These are phyloP conservation scores for Scalopus aquaticus DNA, from an alignment of 2,113 vertebrate genomes.

Conservation along the genomic window DNA sequence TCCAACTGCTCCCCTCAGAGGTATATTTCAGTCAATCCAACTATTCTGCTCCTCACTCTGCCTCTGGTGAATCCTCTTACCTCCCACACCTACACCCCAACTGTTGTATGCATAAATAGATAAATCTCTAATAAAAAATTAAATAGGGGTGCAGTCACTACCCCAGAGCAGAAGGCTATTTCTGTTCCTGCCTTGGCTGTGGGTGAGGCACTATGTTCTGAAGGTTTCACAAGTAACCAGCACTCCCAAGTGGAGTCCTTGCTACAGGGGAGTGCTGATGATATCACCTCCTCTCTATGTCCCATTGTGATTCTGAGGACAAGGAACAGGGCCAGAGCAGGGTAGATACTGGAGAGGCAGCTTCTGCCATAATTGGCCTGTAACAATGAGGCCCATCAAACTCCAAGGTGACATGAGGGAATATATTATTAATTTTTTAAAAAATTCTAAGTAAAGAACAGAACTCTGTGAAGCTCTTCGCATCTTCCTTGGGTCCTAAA, in stretches of 20 bases:
- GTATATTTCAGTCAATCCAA: too few species aligned
- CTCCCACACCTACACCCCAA: too few species aligned
- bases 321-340: neutral
- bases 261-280: fast-evolving
- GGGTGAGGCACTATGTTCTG: neutral
- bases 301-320: neutral
- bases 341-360: neutral
- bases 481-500: neutral
- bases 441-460: neutral
- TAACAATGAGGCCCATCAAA: neutral
- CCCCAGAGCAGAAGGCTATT: too few species aligned
- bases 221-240: neutral
- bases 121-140: too few species aligned
- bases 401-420: neutral
- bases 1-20: too few species aligned
- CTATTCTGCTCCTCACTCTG: too few species aligned
- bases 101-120: too few species aligned
- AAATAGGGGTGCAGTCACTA: too few species aligned
- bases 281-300: neutral
- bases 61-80: too few species aligned
- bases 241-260: neutral
- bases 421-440: neutral
- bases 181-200: neutral
- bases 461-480: neutral
- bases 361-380: neutral